Percentiles rank a stretch among this genome's conserved stretches.
phyloP scores from a whole-genome alignment of 2,888 invertebrate genomes.

The Papilio protenor region DNA sequence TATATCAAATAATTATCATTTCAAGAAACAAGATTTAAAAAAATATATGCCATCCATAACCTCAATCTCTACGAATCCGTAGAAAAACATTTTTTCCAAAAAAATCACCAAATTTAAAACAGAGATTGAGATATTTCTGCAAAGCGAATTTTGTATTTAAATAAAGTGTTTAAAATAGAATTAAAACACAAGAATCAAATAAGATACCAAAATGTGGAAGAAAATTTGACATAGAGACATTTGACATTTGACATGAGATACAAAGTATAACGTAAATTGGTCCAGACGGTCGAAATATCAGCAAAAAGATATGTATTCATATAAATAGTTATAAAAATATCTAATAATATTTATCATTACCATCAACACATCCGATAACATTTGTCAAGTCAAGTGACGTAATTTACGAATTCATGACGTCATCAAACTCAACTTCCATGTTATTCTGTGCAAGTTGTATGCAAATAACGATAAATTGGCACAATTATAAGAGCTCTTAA shows the following conservation, averaged over 20 bases:
- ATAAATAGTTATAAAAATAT: constrained; percentile 27
- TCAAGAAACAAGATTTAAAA: not conserved
- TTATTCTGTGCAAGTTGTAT: not conserved
- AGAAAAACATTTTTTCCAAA: not conserved
- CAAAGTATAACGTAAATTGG: constrained; percentile 30
- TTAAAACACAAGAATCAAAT: not conserved
- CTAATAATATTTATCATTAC: constrained; percentile 11
- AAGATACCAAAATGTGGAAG: not conserved
- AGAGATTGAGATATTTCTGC: no score
- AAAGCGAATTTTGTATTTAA: no score
- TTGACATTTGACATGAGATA: not conserved
- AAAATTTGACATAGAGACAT: not conserved
- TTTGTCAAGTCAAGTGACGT: not conserved
- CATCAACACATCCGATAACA: constrained; percentile 4
- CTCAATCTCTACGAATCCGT: not conserved
- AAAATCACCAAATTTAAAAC: no score
- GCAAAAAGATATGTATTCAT: constrained; percentile 28
- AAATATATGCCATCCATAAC: not conserved
- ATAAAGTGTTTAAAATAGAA: not conserved
- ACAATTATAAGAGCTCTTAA: not conserved
- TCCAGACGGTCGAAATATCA: constrained; percentile 28
- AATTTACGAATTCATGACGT: not conserved
- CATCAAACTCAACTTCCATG: not conserved
- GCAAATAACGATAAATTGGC: not conserved
- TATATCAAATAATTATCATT: not conserved